Conservation (phyloP, 2,797 vertebrate species). For the Karalla daura region DNA sequence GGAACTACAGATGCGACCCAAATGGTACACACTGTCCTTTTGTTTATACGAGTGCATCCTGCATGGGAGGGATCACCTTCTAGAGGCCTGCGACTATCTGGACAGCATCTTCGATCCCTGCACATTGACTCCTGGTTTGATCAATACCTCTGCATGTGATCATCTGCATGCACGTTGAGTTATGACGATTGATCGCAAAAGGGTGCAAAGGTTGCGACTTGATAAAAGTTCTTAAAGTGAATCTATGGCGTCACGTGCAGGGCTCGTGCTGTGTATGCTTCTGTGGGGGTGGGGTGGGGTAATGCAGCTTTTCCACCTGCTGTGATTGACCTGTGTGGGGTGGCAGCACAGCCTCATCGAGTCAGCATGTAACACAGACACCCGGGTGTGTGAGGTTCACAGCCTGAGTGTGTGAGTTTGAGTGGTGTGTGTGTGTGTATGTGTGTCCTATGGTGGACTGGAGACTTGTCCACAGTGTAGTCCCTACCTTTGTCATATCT, state of each 20-base stretch:
- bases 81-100: slow-evolving; percentile 39
- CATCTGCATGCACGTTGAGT: slow-evolving; percentile 14
- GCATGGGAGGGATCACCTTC: slow-evolving; percentile 46
- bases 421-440: too few relatives aligned
- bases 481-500: too few relatives aligned
- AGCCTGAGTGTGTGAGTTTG: too few relatives aligned
- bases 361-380: slow-evolving; percentile 7
- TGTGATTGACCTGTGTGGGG: background rate
- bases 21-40: slow-evolving; percentile 31
- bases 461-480: too few relatives aligned
- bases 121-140: slow-evolving; percentile 37
- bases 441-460: too few relatives aligned
- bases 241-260: background rate
- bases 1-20: background rate
- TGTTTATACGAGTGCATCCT: slow-evolving; percentile 10
- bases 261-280: background rate
- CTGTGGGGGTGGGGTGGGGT: background rate
- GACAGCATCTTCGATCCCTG: slow-evolving; percentile 41
- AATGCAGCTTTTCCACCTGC: slow-evolving; percentile 12
- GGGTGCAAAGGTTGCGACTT: slow-evolving; percentile 28
- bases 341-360: background rate
- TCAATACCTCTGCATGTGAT: too few relatives aligned
- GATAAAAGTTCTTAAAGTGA: slow-evolving; percentile 11
- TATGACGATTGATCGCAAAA: slow-evolving; percentile 33
- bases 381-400: background rate